Evolutionary conservation across 2,113 vertebrate species (phyloP).

Genomic region (Ailuropoda melanoleuca): DNA sequence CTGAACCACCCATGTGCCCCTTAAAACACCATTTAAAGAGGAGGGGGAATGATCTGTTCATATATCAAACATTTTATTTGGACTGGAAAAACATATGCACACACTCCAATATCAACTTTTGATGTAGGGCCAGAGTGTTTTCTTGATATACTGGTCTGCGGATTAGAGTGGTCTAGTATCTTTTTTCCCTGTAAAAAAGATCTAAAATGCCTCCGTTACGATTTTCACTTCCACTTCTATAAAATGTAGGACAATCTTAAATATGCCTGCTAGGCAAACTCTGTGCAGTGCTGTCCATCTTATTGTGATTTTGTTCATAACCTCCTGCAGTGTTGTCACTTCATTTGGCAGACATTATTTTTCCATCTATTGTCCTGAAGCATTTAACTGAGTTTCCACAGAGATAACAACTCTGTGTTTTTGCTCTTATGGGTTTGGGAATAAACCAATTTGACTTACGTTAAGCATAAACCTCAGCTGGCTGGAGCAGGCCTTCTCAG

Average conservation of each 20-base stretch:
- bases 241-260: not conserved
- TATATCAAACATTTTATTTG: conserved; percentile 1
- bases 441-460: not conserved
- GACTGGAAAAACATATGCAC: not conserved
- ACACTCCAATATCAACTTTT: not conserved
- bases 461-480: not conserved
- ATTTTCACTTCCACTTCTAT: conserved; percentile 1
- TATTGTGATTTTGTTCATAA: not conserved
- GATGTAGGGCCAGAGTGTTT: not conserved
- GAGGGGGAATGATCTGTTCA: not conserved
- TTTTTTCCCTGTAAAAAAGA: not conserved
- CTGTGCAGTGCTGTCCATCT: not conserved
- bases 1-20: no score
- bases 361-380: not conserved
- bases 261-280: not conserved
- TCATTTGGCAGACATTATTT: conserved; percentile 10
- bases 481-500: not conserved
- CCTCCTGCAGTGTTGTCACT: not conserved
- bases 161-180: not conserved
- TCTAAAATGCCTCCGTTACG: not conserved
- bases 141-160: not conserved
- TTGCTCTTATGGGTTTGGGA: not conserved
- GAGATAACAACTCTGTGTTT: not conserved
- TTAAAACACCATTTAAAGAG: not conserved
- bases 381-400: not conserved